Conservation (phyloP, 1,140 invertebrate genomes). For the Chrysomallon squamiferum region DNA sequence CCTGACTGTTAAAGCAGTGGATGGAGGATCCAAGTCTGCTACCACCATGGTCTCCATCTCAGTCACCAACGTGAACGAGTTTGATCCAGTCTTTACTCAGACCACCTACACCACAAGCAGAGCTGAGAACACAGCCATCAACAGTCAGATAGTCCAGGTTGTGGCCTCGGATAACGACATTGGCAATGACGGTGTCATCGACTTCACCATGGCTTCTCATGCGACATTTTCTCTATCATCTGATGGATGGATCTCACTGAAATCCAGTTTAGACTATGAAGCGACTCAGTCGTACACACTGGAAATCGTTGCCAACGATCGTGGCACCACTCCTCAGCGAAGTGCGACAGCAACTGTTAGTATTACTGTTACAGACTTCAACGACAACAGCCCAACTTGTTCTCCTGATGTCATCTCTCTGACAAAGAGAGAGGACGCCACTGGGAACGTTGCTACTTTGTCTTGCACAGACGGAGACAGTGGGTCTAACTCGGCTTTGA, state of each 20-base stretch:
- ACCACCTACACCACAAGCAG: conserved; percentile 18
- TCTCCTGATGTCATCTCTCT: conserved; percentile 18
- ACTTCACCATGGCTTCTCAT: conserved; percentile 20
- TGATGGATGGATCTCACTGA: conserved; percentile 25
- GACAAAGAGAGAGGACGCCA: conserved; percentile 16
- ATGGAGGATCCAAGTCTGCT: conserved; percentile 76
- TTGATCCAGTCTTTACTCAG: conserved; percentile 73
- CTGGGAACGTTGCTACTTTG: conserved; percentile 18
- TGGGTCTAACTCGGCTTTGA: conserved; percentile 19
- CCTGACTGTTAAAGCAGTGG: conserved; percentile 67
- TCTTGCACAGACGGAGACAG: conserved; percentile 37
- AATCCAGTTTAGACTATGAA: conserved; percentile 18
- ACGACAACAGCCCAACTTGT: conserved; percentile 41
- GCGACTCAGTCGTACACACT: conserved; percentile 9
- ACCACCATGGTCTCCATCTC: conserved; percentile 74
- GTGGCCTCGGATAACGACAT: conserved; percentile 34
- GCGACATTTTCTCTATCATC: conserved; percentile 31
- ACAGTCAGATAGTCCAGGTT: conserved; percentile 19
- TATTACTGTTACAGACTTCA: conserved; percentile 34
- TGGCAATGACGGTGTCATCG: conserved; percentile 32
- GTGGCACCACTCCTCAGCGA: conserved; percentile 10
- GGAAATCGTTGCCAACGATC: conserved; percentile 22
- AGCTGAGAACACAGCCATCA: conserved; percentile 27
- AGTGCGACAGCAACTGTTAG: conserved; percentile 24
- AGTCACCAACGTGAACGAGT: conserved; percentile 89